Evolutionary conservation across 2,797 vertebrate genomes (phyloP).

Genomic region (Selene dorsalis): DNA sequence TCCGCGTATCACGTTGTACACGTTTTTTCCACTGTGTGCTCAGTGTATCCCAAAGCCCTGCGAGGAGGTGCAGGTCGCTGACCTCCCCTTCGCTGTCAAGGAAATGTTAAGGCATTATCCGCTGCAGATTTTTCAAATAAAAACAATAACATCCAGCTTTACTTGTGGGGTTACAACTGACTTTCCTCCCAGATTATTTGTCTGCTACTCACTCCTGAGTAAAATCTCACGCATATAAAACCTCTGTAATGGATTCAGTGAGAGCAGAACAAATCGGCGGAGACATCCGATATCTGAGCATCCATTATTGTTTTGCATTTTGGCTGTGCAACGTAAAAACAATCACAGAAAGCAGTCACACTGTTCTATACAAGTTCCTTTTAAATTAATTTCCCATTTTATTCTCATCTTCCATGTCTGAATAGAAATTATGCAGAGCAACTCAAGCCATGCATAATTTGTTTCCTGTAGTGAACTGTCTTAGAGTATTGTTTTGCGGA

Average conservation of each 20-base stretch:
- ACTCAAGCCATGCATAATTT: constrained; percentile 36
- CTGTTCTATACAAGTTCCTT: constrained; percentile 18
- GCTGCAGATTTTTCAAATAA: constrained; percentile 66
- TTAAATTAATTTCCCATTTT: constrained; percentile 52
- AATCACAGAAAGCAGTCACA: constrained; percentile 16
- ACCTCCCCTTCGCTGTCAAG: constrained; percentile 54
- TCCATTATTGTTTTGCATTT: constrained; percentile 44
- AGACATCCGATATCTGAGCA: constrained; percentile 25
- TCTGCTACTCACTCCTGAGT: constrained; percentile 46
- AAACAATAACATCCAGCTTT: constrained; percentile 60
- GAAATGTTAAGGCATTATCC: constrained; percentile 58
- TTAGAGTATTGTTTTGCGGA: constrained; percentile 12
- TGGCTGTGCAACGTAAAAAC: constrained; percentile 21
- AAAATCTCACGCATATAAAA: constrained; percentile 49
- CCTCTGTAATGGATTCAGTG: constrained; percentile 54
- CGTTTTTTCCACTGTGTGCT: constrained; percentile 52
- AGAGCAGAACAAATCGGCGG: constrained; percentile 54
- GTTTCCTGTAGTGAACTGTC: constrained; percentile 16
- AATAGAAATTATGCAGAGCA: constrained; percentile 31
- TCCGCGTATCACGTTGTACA: constrained; percentile 39
- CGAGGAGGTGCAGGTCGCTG: constrained; percentile 53
- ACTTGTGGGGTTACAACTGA: constrained; percentile 27
- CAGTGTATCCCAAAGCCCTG: constrained; percentile 47
- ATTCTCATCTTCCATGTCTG: constrained; percentile 40
- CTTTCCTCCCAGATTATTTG: constrained; percentile 68